Base-by-base conservation (phyloP, 2,888 invertebrate species). In the Diadegma fenestrale region DNA sequence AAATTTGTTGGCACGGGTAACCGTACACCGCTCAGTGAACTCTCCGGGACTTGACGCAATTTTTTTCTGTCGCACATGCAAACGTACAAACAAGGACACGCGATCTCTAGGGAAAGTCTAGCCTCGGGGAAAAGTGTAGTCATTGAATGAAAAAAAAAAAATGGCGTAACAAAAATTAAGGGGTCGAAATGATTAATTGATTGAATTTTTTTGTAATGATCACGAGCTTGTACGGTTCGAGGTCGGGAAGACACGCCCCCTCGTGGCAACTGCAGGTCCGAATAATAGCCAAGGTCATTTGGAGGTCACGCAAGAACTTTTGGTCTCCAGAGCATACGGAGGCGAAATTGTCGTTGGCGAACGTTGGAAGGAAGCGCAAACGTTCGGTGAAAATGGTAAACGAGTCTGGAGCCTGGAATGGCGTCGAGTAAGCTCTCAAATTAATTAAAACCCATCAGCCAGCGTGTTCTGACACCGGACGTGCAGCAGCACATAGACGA, bases 371-470 rank as follows among this genome's bases (percentile, higher is more conserved):
- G 26, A 66, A 19, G 41, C 17, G 69, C 64, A 37, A 37, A 22
- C 14, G 75, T 45, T 45, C 19, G 61, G 17, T 14, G 54, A 61
- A 48, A 78, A 58, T 54, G 78, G 37, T 61, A 54, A 68, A 48
- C 45, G 45, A 75, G 77, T 82, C 61, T 45, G 48, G 78, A 54
- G 22, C 58, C 78, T 78, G 73, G 78, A 41, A 73, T 78, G 68
- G 26, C 83, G 83, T 63, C 79, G 64, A 71, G 79, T 80, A 79
- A 83, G 79, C 80, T 84, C 80, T 80, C 69, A 84, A 84, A 84
- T 84, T 84, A 84, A 84, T 84, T 76, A 84, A 84, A 77, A 75
- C 10, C 54, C 54, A 54, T 8, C 54, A 22, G 58, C 14, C 26
- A 58, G 26, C 26, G 12, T 26, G 58, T 19, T 10, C 22, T 22